Percentiles rank a stretch among this genome's conserved stretches.
phyloP scores from a whole-genome alignment of 2,888 invertebrate species.

The Tridacna gigas region DNA sequence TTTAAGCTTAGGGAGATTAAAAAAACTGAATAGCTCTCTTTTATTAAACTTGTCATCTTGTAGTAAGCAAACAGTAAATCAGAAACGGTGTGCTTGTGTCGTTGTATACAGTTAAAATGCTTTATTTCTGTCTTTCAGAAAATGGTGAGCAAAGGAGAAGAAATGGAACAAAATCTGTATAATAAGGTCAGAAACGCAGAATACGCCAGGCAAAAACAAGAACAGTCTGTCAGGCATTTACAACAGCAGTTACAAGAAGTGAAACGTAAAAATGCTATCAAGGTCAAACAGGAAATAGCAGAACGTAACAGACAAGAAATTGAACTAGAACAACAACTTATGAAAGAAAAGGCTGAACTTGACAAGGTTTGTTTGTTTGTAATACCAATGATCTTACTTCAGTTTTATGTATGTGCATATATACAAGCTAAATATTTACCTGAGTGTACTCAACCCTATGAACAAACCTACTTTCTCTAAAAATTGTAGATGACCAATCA shows the following conservation, averaged over 20 bases:
- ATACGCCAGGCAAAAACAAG: constrained; percentile 82
- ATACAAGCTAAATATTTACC: no score
- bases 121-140: constrained; percentile 71
- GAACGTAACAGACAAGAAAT: constrained; percentile 73
- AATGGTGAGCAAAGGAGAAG: constrained; percentile 82
- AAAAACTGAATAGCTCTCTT: no score
- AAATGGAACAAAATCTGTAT: constrained; percentile 80
- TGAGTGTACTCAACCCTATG: no score
- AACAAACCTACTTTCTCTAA: no score
- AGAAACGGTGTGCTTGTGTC: no score
- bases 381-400: no score
- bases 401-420: no score
- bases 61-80: no score
- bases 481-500: no score
- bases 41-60: no score
- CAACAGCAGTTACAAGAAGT: constrained; percentile 77
- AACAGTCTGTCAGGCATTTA: constrained; percentile 78
- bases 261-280: constrained; percentile 76
- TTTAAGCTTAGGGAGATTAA: no score
- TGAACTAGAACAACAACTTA: constrained; percentile 79
- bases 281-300: constrained; percentile 76
- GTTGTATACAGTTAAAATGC: no score
- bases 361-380: constrained; percentile 77
- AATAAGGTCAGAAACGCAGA: constrained; percentile 81
- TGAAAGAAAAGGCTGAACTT: constrained; percentile 80